Evolutionary conservation across 2,888 invertebrate species (phyloP).

Genomic region (Apodemia duryi): DNA sequence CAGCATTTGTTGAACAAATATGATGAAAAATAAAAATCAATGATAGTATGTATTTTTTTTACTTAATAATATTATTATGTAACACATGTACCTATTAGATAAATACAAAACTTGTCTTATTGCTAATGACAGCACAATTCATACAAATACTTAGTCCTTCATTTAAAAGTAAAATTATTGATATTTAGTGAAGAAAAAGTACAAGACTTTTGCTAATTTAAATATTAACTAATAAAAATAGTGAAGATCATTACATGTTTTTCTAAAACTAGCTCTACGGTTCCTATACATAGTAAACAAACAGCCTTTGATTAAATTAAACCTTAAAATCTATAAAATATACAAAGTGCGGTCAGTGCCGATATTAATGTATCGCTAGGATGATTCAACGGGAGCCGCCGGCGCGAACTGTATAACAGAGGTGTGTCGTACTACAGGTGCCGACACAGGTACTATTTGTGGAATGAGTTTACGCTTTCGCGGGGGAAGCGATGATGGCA

Average conservation of each 20-base stretch:
- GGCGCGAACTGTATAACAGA: conserved; percentile 94
- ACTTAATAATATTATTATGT: conserved; percentile 7
- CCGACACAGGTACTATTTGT: conserved; percentile 75
- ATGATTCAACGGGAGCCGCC: conserved; percentile 73
- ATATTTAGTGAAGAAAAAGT: conserved; percentile 40
- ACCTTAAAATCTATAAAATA: conserved; percentile 34
- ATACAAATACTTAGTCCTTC: conserved; percentile 48
- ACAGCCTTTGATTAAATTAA: conserved; percentile 45
- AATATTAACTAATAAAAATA: conserved; percentile 29
- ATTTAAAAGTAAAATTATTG: neutral
- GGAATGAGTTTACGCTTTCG: conserved; percentile 89
- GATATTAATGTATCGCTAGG: conserved; percentile 38
- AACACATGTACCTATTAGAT: conserved; percentile 30
- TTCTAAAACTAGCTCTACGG: conserved; percentile 35
- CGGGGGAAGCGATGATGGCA: conserved; percentile 82
- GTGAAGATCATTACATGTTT: conserved; percentile 28
- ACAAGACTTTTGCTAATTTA: neutral
- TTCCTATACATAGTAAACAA: conserved; percentile 36
- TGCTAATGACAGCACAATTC: conserved; percentile 48
- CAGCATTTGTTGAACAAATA: neutral
- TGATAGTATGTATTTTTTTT: neutral
- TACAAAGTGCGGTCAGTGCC: conserved; percentile 27
- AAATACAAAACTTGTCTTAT: conserved; percentile 44
- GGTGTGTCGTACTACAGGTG: conserved; percentile 65
- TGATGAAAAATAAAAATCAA: conserved; percentile 1